Base-by-base conservation (phyloP, 2,113 vertebrate genomes). In the Macquaria ambigua region DNA sequence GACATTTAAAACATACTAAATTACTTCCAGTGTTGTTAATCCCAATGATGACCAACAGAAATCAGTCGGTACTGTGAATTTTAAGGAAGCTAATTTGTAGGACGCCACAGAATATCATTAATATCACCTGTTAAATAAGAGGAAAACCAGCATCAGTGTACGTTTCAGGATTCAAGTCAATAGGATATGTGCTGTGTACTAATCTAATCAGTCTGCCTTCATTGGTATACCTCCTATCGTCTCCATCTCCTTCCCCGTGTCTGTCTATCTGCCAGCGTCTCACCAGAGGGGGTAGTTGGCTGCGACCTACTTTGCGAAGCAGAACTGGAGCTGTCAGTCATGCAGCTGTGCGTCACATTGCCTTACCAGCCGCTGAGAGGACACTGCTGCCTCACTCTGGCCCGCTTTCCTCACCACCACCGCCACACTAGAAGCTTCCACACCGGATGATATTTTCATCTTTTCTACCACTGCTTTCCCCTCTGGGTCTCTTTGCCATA, bases 261-360 rank as follows among this genome's bases (percentile, higher is more conserved):
- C 15, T 31, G 74, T 90, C 76, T 89, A 14, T 88, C 70, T 84
- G 82, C 83, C 86, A 77, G 74, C 31, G 41, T 83, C 75, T 90
- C 87, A 85, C 84, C 82, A 89, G 87, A 79, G 90, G 87, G 84
- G 74, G 79, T 66, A 37, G 58, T 48, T 89, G 84, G 90, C 85
- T 81, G 83, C 67, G 86, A 93, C 92, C 93, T 93, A 94, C 86
- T 95, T 94, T 92, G 63, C 55, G 41, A 56, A 74, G 83, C 69
- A 88, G 89, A 92, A 90, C 82, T 74, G 83, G 84, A 90, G 86
- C 89, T 83, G 87, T 92, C 93, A 90, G 85, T 93, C 87, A 92
- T 58, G 75, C 79, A 88, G 89, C 82, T 90, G 92, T 84, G 87
- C n/a, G 56, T 91, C 91, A 88, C 79, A 50, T 79, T 31, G 72